Evolutionary conservation across 2,888 invertebrate genomes (phyloP), one percentile per base, ranked within the genome.

Genomic region (Drosophila vallismaia): DNA sequence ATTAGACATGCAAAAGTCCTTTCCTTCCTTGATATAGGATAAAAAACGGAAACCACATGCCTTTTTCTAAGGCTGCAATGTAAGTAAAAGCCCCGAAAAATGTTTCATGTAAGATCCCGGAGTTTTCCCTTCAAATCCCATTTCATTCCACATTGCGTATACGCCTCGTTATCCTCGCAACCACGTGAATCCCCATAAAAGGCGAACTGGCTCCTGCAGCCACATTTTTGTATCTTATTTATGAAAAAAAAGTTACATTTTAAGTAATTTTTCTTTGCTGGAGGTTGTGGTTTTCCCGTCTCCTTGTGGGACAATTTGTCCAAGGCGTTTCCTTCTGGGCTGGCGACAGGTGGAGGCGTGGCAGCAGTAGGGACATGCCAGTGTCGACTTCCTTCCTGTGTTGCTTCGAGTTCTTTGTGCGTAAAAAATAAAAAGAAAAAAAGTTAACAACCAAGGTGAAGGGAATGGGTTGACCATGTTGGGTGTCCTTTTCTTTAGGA

Each of bases 351-450:
- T n/a, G 74, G 50, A 64, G 72, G 71, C 55, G 67, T 64, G 63
- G 67, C 59, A 40, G 56, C 55, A 36, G 62, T 69, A 67, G 63
- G 57, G 53, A 66, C 58, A 73, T 71, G 86, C 71, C 60, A 69
- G 68, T 76, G 86, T 74, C 72, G 62, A 80, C 83, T 83, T 83
- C 83, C 86, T 85, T 82, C 83, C 86, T 60, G 69, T 48, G 59
- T 54, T 60, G 54, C 40, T 55, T 55, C 49, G 14, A 36, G 46
- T 52, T 52, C 58, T 66, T 52, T 67, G 51, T 67, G 59, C 53
- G 60, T 60, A 36, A 31, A 45, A 53, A 54, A 51, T 38, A 55
- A 62, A 69, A 70, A 62, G 62, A 70, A 58, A 54, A 28, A 4
- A 6, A 28, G 4, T 28, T 28, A 28, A 46, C 44, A 71, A 55